Evolutionary conservation across 2,113 vertebrate species (phyloP).

Genomic region (Bagarius yarrelli): DNA sequence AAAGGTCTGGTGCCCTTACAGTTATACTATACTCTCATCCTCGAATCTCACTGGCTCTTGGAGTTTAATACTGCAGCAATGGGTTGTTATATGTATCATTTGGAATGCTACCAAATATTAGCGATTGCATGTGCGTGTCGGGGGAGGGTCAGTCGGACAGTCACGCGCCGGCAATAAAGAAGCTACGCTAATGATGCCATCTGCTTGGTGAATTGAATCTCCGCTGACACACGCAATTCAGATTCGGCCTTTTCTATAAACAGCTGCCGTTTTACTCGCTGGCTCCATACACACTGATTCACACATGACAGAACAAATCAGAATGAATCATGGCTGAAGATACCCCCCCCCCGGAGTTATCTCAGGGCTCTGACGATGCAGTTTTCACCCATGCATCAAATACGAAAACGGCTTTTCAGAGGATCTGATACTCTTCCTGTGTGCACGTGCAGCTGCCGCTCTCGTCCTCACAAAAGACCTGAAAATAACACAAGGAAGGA

Average conservation of each 20-base stretch:
- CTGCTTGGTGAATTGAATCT: conserved; percentile 11
- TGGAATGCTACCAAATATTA: not conserved
- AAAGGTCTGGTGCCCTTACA: no score
- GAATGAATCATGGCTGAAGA: not conserved
- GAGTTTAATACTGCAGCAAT: no score
- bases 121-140: not conserved
- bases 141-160: not conserved
- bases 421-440: conserved; percentile 2
- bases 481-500: conserved; percentile 26
- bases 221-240: not conserved
- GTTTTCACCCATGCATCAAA: conserved; percentile 14
- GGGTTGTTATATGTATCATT: no score
- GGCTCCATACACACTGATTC: not conserved
- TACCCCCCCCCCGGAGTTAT: conserved; percentile 7
- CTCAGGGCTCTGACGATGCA: conserved; percentile 17
- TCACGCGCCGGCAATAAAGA: not conserved
- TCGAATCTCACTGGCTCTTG: no score
- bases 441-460: conserved; percentile 24
- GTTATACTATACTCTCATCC: no score
- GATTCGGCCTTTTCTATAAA: conserved; percentile 1
- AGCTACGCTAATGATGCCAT: conserved; percentile 13
- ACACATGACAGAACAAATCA: conserved; percentile 18
- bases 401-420: not conserved
- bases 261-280: conserved; percentile 23
- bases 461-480: conserved; percentile 20